Evolutionary conservation across 1,140 invertebrate species (phyloP), one percentile per base, ranked within the genome.

Genomic region (Temnothorax nylanderi): DNA sequence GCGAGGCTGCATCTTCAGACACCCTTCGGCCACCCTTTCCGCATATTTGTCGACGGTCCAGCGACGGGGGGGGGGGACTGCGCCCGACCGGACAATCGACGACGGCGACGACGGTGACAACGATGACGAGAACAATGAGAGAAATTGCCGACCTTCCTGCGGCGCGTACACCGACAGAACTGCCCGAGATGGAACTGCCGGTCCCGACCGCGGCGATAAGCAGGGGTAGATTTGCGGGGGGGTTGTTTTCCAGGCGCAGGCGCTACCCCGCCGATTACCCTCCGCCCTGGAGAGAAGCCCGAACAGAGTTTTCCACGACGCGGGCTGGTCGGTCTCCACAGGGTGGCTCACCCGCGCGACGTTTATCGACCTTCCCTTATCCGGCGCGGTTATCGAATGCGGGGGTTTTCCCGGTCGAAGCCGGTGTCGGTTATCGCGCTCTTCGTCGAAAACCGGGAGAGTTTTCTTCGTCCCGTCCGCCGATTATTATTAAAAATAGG

Each of bases 321-420:
- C 18, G 51, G 26, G 69, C 34, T 81, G 21, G 78, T 81, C 78
- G 69, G 54, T 74, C 80, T 74, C 80, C 72, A 60, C 41, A 74
- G 80, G 26, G 80, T 62, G 80, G 69, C 69, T 47, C 37, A 26
- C 41, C 11, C 69, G 67, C 6, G 6, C 41, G 44, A 84, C 80
- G 80, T 84, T 84, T 84, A 84, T 84, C 80, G 80, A 84, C 80
- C 80, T 75, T 75, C 32, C 67, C 72, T 84, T 84, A 84, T 84
- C 80, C 54, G 34, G 54, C 41, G 80, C 54, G 18, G 69, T 75
- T 74, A 84, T 84, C 80, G 47, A 75, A 60, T 49, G 65, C 69
- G 54, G 49, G 54, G 34, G 26, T n/a, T 37, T 2, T 4, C 77
- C 13, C 77, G 51, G 26, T 34, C 78, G 32, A 8, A 26, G 49